A percentile compares a stretch with the other conserved stretches of the same genome.
Conservation (phyloP, 2,113 vertebrate species). For the Muntiacus muntjak region DNA sequence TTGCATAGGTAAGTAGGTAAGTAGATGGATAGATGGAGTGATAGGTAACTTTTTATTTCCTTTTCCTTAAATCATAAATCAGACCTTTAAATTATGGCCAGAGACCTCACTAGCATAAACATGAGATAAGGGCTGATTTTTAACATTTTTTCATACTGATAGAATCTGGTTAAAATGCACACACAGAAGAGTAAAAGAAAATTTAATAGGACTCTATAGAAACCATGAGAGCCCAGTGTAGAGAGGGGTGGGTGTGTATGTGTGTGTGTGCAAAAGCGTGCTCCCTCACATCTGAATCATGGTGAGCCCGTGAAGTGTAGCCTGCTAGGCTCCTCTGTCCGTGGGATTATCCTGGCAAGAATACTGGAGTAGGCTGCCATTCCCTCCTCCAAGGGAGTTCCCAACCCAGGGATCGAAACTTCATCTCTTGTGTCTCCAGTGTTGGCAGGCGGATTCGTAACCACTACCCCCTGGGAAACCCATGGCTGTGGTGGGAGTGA, state of each 20-base stretch:
- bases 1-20: not conserved
- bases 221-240: not conserved
- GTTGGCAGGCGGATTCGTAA: not conserved
- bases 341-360: not conserved
- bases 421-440: not conserved
- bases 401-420: not conserved
- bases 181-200: not conserved
- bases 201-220: not conserved
- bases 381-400: not conserved
- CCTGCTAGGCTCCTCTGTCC: not conserved
- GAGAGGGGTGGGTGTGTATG: not conserved
- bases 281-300: not conserved
- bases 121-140: not conserved
- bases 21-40: not conserved
- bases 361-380: not conserved
- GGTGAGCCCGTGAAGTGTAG: not conserved
- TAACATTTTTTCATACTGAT: not conserved
- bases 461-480: not conserved
- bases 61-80: conserved; percentile 7
- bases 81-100: not conserved
- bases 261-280: not conserved
- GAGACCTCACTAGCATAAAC: not conserved
- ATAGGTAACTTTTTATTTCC: not conserved
- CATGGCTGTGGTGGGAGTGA: not conserved
- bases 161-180: not conserved